These are phyloP conservation scores for Sus cebifrons DNA, from an alignment of 2,797 vertebrate species.

Conservation along the genomic window DNA sequence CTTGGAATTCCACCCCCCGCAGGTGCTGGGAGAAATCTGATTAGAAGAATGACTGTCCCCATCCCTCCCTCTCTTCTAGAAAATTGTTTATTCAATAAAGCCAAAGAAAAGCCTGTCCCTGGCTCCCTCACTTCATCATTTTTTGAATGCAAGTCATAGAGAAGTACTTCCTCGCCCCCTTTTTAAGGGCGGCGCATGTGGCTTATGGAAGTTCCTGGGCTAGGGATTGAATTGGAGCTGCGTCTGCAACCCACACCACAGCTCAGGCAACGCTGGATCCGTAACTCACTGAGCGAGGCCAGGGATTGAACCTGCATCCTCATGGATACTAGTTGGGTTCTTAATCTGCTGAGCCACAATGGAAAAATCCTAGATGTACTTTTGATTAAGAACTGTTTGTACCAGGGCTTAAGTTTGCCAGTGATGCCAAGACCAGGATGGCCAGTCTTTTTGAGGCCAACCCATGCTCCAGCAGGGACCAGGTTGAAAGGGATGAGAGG, in stretches of 20 bases:
- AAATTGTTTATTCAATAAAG: conserved; percentile 70
- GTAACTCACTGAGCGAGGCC: too few relatives aligned
- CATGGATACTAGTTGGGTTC: too few relatives aligned
- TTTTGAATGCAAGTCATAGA: not conserved
- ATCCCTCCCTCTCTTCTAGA: not conserved
- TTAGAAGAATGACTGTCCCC: not conserved
- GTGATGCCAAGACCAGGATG: not conserved
- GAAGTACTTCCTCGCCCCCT: not conserved
- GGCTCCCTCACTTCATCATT: not conserved
- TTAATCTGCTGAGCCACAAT: too few relatives aligned
- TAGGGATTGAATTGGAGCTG: too few relatives aligned
- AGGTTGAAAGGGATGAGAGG: not conserved
- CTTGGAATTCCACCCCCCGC: not conserved
- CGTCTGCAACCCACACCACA: too few relatives aligned
- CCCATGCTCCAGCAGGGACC: not conserved
- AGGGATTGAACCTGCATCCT: too few relatives aligned
- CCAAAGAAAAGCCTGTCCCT: not conserved
- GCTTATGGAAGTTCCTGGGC: too few relatives aligned
- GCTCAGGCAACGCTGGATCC: too few relatives aligned
- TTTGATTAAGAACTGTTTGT: not conserved
- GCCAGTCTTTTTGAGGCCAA: not conserved
- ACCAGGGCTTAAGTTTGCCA: not conserved
- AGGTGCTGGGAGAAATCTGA: not conserved
- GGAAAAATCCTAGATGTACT: too few relatives aligned
- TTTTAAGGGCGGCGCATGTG: too few relatives aligned